Percentiles rank a stretch among this genome's conserved stretches.
Conservation (phyloP, 2,888 invertebrate genomes). For the Artemia sinica region DNA sequence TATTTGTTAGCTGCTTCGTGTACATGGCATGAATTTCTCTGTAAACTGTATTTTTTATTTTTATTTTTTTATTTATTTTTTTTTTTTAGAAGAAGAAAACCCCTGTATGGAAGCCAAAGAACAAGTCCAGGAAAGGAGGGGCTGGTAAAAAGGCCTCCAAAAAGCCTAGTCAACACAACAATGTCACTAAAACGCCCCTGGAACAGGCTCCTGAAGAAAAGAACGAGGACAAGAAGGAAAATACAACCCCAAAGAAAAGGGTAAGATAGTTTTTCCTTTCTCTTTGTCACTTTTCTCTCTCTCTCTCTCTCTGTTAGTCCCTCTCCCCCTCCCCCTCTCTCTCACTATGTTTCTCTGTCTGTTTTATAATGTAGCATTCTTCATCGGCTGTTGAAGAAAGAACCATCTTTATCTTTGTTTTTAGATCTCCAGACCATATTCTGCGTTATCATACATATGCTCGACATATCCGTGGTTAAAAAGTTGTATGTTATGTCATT, state of each 20-base stretch:
- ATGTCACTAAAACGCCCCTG: conserved; percentile 16
- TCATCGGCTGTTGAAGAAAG: too few relatives aligned
- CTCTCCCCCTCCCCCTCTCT: too few relatives aligned
- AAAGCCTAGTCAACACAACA: conserved; percentile 25
- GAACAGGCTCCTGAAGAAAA: conserved; percentile 28
- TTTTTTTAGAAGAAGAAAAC: conserved; percentile 42
- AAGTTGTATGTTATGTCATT: too few relatives aligned
- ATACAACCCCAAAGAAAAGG: conserved; percentile 26
- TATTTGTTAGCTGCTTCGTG: conserved; percentile 20
- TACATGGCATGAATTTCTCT: not conserved
- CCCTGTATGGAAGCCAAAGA: conserved; percentile 49
- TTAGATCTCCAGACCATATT: too few relatives aligned
- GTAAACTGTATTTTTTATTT: not conserved
- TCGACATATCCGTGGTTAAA: too few relatives aligned
- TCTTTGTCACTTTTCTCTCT: too few relatives aligned
- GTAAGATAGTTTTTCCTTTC: not conserved
- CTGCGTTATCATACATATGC: too few relatives aligned
- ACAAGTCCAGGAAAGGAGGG: conserved; percentile 25
- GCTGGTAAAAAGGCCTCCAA: conserved; percentile 26
- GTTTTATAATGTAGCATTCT: too few relatives aligned
- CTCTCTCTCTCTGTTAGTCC: too few relatives aligned
- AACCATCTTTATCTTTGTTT: too few relatives aligned
- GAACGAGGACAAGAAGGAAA: conserved; percentile 27
- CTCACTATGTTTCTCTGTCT: too few relatives aligned
- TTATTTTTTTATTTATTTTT: not conserved